phyloP scores from a whole-genome alignment of 2,797 vertebrate genomes.

The Dallia pectoralis region DNA sequence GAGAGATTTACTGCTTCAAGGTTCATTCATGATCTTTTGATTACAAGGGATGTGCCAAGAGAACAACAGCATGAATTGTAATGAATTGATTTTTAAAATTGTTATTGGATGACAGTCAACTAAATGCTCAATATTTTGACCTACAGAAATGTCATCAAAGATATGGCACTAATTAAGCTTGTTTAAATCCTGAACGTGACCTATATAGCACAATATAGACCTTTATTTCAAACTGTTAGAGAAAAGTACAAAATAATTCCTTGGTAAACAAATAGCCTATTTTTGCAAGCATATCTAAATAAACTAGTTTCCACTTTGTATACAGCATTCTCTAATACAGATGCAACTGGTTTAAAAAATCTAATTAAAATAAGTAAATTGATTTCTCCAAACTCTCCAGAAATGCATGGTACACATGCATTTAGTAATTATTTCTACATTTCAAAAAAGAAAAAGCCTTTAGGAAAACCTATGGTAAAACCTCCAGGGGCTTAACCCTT shows the following conservation, averaged over 20 bases:
- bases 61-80: constrained; percentile 69
- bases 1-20: no score
- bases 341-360: constrained; percentile 70
- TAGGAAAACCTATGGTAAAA: constrained; percentile 70
- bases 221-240: constrained; percentile 62
- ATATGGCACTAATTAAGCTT: constrained; percentile 75
- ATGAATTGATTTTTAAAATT: constrained; percentile 65
- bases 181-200: constrained; percentile 60
- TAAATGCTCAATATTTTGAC: constrained; percentile 48
- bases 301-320: constrained; percentile 68
- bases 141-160: constrained; percentile 62
- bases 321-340: constrained; percentile 76
- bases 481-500: constrained; percentile 56
- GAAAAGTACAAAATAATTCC: constrained; percentile 67
- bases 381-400: constrained; percentile 47
- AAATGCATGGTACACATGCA: constrained; percentile 78
- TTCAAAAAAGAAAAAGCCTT: constrained; percentile 58
- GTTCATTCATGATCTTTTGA: constrained; percentile 34
- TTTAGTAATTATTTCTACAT: constrained; percentile 68
- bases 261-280: constrained; percentile 75
- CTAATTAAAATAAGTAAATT: constrained; percentile 61
- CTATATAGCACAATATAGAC: constrained; percentile 58
- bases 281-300: constrained; percentile 78
- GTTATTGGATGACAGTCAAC: constrained; percentile 60
- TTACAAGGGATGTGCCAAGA: constrained; percentile 66